Evolutionary conservation across 2,888 invertebrate species (phyloP), one percentile per base, ranked within the genome.

Genomic region (Patella ulyssiponensis): DNA sequence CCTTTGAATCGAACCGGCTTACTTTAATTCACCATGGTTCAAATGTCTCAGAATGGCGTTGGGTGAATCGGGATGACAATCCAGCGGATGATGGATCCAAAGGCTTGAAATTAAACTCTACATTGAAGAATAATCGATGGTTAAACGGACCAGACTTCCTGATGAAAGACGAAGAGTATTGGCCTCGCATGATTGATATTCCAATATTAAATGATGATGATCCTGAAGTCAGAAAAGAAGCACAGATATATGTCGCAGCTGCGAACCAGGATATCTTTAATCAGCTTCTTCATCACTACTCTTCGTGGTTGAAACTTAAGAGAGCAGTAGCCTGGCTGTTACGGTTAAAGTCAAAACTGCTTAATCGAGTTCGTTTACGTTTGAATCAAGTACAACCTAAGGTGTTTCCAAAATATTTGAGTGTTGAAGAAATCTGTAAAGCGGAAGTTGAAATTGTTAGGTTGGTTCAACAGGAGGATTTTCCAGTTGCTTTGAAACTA

Each of bases 81-180:
- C 58, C 58, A 15, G 58, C 58, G 17, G 58, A 58, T 58, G 58
- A 58, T 58, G 58, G 58, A n/a, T 58, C 58, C n/a, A 58, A 58
- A 20, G 58, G 58, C 17, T 58, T 58, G 20, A 58, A 58, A 20
- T n/a, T 58, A 12, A 58, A 58, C 17, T 58, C 58, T 58, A 58
- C 56, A 15, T 7, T 56, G 11, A 56, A 56, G 12, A 56, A n/a
- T n/a, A n/a, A n/a, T n/a, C n/a, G n/a, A n/a, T n/a, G n/a, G n/a
- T n/a, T n/a, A n/a, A n/a, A n/a, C n/a, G n/a, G n/a, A n/a, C n/a
- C n/a, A n/a, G n/a, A n/a, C n/a, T n/a, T n/a, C n/a, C n/a, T n/a
- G n/a, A n/a, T n/a, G n/a, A n/a, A n/a, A n/a, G n/a, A n/a, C n/a
- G n/a, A n/a, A n/a, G n/a, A n/a, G n/a, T n/a, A n/a, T n/a, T n/a